These are phyloP conservation scores for Siniperca obscura DNA, from an alignment of 2,797 vertebrate genomes.

Conservation along the genomic window DNA sequence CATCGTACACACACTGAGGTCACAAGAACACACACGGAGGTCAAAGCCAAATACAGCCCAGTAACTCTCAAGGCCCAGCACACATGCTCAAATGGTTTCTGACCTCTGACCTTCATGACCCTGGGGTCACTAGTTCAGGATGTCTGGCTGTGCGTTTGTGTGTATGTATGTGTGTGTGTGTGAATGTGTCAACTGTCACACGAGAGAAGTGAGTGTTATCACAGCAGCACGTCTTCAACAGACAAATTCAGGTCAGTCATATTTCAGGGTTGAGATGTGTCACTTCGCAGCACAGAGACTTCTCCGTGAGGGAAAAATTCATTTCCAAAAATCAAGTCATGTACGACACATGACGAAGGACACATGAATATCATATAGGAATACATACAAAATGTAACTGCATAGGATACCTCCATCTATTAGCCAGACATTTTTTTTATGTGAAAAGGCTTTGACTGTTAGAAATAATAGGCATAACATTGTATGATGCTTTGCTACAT, in stretches of 20 bases:
- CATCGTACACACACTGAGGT: constrained; percentile 15
- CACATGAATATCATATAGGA: not conserved
- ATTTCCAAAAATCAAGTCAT: not conserved
- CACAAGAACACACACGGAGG: constrained; percentile 47
- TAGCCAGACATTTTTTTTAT: not conserved
- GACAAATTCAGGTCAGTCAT: constrained; percentile 20
- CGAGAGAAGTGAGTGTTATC: constrained; percentile 7
- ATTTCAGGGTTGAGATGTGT: constrained; percentile 3
- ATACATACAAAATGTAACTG: too few species aligned
- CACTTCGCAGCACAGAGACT: not conserved
- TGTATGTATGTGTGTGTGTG: not conserved
- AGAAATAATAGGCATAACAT: not conserved
- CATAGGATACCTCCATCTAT: not conserved
- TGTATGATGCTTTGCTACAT: not conserved
- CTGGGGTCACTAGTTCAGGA: constrained; percentile 45
- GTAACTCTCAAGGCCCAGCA: constrained; percentile 27
- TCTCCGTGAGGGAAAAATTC: not conserved
- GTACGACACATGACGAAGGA: not conserved
- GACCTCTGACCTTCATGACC: constrained; percentile 50
- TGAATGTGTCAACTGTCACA: constrained; percentile 25
- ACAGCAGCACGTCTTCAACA: not conserved
- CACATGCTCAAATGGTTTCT: constrained; percentile 34
- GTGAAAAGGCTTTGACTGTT: not conserved
- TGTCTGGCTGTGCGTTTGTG: not conserved
- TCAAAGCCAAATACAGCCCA: constrained; percentile 37